phyloP scores from a whole-genome alignment of 2,797 vertebrate genomes.

The Thamnophis elegans region DNA sequence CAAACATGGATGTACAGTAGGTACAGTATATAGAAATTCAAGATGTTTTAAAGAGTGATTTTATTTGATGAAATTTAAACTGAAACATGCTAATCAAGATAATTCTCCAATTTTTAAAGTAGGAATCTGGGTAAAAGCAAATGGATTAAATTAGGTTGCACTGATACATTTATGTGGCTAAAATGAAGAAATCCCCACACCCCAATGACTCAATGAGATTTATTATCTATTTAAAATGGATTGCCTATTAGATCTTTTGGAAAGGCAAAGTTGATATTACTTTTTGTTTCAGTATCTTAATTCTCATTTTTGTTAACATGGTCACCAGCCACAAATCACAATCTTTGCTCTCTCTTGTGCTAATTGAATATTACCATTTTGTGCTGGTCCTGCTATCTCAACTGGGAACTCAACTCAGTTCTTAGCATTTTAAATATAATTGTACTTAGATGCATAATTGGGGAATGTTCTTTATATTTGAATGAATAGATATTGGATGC shows the following conservation, averaged over 20 bases:
- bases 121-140: not conserved
- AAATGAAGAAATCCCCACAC: not conserved
- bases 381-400: not conserved
- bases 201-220: not conserved
- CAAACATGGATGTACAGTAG: no score
- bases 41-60: not conserved
- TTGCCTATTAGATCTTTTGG: not conserved
- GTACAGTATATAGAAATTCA: not conserved
- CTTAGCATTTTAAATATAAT: not conserved
- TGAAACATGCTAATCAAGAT: not conserved
- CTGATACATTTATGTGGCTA: not conserved
- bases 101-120: not conserved
- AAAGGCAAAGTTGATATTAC: not conserved
- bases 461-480: not conserved
- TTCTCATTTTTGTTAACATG: not conserved
- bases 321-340: not conserved
- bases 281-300: not conserved
- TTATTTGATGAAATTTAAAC: not conserved
- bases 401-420: not conserved
- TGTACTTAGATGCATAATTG: not conserved
- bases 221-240: not conserved
- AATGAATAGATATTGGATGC: not conserved
- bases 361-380: not conserved
- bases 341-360: not conserved
- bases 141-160: not conserved